Conservation (phyloP, 1,140 invertebrate genomes). For the Geopemphigus sp. region DNA sequence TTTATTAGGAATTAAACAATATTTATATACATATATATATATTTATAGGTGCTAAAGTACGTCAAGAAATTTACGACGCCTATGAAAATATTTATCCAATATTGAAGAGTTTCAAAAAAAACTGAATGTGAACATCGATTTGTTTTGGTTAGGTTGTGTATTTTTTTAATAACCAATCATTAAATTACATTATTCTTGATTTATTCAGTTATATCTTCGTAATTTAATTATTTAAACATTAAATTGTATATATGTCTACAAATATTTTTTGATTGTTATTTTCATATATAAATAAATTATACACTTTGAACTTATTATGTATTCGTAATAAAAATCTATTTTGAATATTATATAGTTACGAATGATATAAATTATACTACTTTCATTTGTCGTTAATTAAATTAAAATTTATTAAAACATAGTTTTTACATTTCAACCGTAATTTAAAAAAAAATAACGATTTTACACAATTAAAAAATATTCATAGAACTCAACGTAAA, state of each 20-base stretch:
- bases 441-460: not conserved
- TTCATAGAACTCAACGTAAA: not conserved
- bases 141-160: not conserved
- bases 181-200: not conserved
- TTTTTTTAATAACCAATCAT: not conserved
- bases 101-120: constrained; percentile 97
- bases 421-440: not conserved
- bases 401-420: no score
- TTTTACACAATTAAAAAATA: not conserved
- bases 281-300: not conserved
- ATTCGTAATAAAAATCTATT: no score
- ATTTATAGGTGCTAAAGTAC: constrained; percentile 86
- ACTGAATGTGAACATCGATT: constrained; percentile 58
- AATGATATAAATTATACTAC: not conserved
- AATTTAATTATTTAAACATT: not conserved
- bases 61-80: constrained; percentile 98
- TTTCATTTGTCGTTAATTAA: no score
- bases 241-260: not conserved
- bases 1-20: no score
- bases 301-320: no score
- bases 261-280: not conserved
- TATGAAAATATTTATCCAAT: constrained; percentile 99
- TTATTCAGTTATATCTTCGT: not conserved
- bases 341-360: no score
- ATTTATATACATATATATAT: constrained; percentile 51